Conservation (phyloP, 2,888 invertebrate genomes). For the Mystacides longicornis region DNA sequence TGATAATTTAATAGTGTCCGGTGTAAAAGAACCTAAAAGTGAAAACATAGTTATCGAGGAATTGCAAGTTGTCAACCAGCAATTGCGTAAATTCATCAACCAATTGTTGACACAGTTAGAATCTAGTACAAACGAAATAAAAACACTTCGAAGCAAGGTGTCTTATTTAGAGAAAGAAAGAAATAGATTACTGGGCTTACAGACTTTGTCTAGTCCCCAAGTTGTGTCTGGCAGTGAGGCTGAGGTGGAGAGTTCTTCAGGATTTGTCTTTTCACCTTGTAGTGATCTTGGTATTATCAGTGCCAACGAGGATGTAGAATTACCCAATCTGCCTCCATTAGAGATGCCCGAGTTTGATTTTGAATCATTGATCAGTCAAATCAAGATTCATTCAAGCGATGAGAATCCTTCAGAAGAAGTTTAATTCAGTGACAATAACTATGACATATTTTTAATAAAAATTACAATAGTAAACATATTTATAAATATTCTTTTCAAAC, state of each 20-base stretch:
- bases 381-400: slow-evolving; percentile 11
- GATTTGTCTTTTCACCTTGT: slow-evolving; percentile 37
- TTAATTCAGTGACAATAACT: not conserved
- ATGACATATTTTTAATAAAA: not conserved
- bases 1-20: slow-evolving; percentile 14
- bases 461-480: too few species aligned
- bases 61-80: slow-evolving; percentile 56
- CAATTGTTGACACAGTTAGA: slow-evolving; percentile 47
- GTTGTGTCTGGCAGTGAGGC: slow-evolving; percentile 29
- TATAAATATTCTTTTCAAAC: too few species aligned
- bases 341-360: slow-evolving; percentile 57
- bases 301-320: slow-evolving; percentile 29
- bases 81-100: slow-evolving; percentile 44
- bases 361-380: slow-evolving; percentile 21
- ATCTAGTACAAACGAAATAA: slow-evolving; percentile 44
- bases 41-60: slow-evolving; percentile 59
- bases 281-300: slow-evolving; percentile 37
- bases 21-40: slow-evolving; percentile 50
- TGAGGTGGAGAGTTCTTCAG: slow-evolving; percentile 34
- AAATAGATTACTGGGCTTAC: slow-evolving; percentile 18
- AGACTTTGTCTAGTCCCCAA: slow-evolving; percentile 10
- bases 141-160: slow-evolving; percentile 38
- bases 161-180: slow-evolving; percentile 35
- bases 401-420: not conserved
- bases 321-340: slow-evolving; percentile 51